Conservation (phyloP, 2,888 invertebrate species). For the Gnatocerus cornutus region DNA sequence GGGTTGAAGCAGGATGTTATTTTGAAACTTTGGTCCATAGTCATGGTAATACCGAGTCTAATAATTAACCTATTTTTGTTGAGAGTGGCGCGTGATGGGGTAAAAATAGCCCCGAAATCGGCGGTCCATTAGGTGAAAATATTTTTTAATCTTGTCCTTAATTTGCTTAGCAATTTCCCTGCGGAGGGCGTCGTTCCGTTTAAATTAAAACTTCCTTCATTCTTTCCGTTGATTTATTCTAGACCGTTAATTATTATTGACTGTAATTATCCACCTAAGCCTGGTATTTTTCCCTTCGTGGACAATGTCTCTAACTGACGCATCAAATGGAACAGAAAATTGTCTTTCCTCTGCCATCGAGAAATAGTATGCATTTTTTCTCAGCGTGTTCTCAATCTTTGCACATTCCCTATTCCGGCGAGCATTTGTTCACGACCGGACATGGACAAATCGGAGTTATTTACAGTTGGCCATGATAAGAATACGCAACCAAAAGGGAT, state of each 20-base stretch:
- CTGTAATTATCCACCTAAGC: constrained; percentile 70
- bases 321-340: constrained; percentile 72
- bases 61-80: constrained; percentile 2
- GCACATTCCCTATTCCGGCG: constrained; percentile 68
- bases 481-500: constrained; percentile 62
- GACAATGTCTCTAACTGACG: constrained; percentile 68
- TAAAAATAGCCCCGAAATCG: neutral
- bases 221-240: constrained; percentile 69
- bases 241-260: constrained; percentile 69
- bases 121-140: constrained; percentile 44
- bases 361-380: constrained; percentile 70
- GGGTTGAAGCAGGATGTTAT: constrained; percentile 29
- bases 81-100: neutral
- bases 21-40: constrained; percentile 21
- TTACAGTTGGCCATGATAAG: constrained; percentile 70
- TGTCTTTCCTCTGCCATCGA: constrained; percentile 68
- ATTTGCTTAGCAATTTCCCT: constrained; percentile 59
- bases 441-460: constrained; percentile 72
- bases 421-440: constrained; percentile 68
- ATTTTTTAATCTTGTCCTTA: constrained; percentile 57
- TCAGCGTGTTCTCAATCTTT: constrained; percentile 69
- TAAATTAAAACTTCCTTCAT: constrained; percentile 68
- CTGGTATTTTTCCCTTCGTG: constrained; percentile 63
- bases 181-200: constrained; percentile 56
- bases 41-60: constrained; percentile 15